These are phyloP conservation scores for Drosophila subquinaria DNA, from an alignment of 2,888 invertebrate genomes.

Conservation along the genomic window DNA sequence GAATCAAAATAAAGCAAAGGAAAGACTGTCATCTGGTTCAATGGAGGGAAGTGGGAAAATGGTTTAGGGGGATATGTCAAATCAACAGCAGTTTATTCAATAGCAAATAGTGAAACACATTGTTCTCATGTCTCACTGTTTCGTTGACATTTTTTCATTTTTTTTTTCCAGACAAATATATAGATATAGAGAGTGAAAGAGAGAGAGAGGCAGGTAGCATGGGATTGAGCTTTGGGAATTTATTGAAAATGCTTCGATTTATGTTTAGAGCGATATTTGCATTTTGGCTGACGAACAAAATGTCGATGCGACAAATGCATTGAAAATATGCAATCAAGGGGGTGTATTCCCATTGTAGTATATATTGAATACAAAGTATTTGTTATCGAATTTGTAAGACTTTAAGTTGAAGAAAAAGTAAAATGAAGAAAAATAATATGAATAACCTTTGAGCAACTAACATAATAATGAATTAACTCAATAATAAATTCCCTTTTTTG, in stretches of 20 bases:
- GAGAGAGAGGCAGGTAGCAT: background rate
- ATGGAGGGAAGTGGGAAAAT: background rate
- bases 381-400: background rate
- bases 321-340: conserved; percentile 45
- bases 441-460: too few relatives aligned
- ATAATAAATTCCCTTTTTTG: too few relatives aligned
- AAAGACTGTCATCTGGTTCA: background rate
- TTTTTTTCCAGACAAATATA: conserved; percentile 11
- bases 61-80: conserved; percentile 34
- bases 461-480: background rate
- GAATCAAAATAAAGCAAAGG: too few relatives aligned
- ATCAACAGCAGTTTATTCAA: conserved; percentile 71
- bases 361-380: conserved; percentile 1
- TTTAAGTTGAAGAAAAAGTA: background rate
- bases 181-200: background rate
- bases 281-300: conserved; percentile 67
- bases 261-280: conserved; percentile 76
- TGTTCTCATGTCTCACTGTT: conserved; percentile 65
- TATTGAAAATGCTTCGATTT: conserved; percentile 78
- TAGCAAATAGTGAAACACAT: conserved; percentile 73
- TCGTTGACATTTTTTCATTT: conserved; percentile 66
- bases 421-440: background rate
- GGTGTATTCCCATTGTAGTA: background rate
- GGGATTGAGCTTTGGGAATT: conserved; percentile 56
- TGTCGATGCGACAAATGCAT: conserved; percentile 55